Percentiles rank a stretch among this genome's conserved stretches.
Conservation (phyloP, 2,797 vertebrate genomes). For the Scomberomorus guttatus region DNA sequence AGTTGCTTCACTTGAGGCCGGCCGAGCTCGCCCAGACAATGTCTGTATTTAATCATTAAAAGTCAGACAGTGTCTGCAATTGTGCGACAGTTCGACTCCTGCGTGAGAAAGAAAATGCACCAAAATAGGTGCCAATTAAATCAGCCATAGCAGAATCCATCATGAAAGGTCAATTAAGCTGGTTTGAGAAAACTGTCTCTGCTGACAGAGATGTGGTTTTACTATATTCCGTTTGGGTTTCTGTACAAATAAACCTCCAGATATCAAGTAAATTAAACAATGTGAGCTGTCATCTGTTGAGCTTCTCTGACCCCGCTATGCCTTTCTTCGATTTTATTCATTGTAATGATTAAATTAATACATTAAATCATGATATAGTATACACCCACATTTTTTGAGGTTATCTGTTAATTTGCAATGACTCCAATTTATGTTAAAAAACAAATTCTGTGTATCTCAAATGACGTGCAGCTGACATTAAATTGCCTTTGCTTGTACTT, state of each 20-base stretch:
- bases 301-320: background rate
- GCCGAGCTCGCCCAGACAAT: slow-evolving; percentile 27
- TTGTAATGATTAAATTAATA: background rate
- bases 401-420: background rate
- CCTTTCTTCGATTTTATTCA: background rate
- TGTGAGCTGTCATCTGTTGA: background rate
- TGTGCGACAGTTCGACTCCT: slow-evolving; percentile 48
- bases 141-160: slow-evolving; percentile 60
- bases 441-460: background rate
- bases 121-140: slow-evolving; percentile 72
- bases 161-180: slow-evolving; percentile 71
- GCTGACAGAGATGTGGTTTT: slow-evolving; percentile 37
- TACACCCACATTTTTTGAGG: background rate
- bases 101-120: slow-evolving; percentile 40
- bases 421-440: background rate
- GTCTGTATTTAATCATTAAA: slow-evolving; percentile 70
- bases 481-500: slow-evolving; percentile 72
- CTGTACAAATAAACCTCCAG: background rate
- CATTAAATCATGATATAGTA: background rate
- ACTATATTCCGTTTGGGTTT: slow-evolving; percentile 20
- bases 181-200: slow-evolving; percentile 23
- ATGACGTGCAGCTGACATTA: slow-evolving; percentile 58
- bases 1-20: slow-evolving; percentile 57
- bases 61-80: slow-evolving; percentile 64
- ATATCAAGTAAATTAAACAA: background rate